A percentile compares a stretch with the other conserved stretches of the same genome.
phyloP scores from a whole-genome alignment of 2,888 invertebrate species.

The Meiosimyza decipiens region DNA sequence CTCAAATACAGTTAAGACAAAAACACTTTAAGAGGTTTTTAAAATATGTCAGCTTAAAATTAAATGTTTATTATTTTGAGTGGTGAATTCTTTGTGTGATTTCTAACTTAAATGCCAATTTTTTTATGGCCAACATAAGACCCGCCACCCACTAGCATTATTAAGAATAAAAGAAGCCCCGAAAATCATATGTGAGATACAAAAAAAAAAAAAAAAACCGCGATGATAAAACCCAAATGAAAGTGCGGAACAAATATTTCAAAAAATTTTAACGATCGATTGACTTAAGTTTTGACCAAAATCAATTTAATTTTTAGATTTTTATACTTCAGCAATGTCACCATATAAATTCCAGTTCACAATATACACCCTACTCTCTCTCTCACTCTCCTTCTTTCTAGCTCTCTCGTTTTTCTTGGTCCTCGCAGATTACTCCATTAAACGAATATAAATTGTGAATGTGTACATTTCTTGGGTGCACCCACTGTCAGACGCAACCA shows the following conservation, averaged over 20 bases:
- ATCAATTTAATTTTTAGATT: background rate
- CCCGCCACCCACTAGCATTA: no score
- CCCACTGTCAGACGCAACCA: slow-evolving; percentile 76
- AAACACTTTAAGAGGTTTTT: no score
- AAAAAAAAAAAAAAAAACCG: no score
- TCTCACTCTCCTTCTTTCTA: background rate
- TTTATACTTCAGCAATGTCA: background rate
- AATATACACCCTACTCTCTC: background rate
- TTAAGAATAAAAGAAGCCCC: no score
- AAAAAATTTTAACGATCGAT: slow-evolving; percentile 16
- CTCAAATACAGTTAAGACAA: no score
- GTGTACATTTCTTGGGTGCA: slow-evolving; percentile 65
- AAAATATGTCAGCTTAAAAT: no score
- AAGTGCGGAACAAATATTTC: background rate
- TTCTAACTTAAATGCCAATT: no score
- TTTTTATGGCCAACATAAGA: no score
- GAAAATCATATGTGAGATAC: no score
- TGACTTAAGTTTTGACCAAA: slow-evolving; percentile 12
- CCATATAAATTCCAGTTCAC: background rate
- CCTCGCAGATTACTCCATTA: slow-evolving; percentile 37
- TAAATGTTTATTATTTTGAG: no score
- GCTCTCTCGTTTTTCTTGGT: background rate
- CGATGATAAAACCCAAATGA: no score
- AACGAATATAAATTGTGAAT: slow-evolving; percentile 66
- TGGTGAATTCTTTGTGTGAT: no score